These are phyloP conservation scores for Leuciscus waleckii DNA, from an alignment of 2,797 vertebrate species.

Conservation along the genomic window DNA sequence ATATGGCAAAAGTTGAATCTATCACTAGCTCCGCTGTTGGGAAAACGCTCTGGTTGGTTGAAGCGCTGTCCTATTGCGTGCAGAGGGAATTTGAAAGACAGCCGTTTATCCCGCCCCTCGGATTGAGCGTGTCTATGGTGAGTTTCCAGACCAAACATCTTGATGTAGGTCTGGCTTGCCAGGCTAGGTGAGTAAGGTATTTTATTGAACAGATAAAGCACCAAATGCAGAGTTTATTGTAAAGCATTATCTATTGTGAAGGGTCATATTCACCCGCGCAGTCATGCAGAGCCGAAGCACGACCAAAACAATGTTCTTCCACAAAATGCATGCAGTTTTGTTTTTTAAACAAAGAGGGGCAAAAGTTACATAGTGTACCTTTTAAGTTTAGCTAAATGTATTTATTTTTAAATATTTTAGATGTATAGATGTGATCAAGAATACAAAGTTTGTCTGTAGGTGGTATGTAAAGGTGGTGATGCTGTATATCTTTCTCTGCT, in stretches of 20 bases:
- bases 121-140: too few species aligned
- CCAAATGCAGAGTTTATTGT: not conserved
- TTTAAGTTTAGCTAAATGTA: not conserved
- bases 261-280: not conserved
- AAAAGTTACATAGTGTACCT: not conserved
- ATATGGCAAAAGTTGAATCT: too few species aligned
- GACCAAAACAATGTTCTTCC: not conserved
- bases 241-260: not conserved
- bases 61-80: too few species aligned
- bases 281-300: not conserved
- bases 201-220: not conserved
- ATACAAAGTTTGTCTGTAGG: not conserved
- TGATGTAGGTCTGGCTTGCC: too few species aligned
- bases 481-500: slow-evolving; percentile 44
- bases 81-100: too few species aligned
- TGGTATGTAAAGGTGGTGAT: slow-evolving; percentile 18
- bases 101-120: too few species aligned
- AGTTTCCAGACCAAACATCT: too few species aligned
- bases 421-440: not conserved
- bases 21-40: too few species aligned
- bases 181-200: not conserved
- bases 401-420: not conserved
- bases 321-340: not conserved
- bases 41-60: too few species aligned
- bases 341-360: not conserved